Conservation (phyloP, 2,113 vertebrate genomes). For the Ceyx melanurus region DNA sequence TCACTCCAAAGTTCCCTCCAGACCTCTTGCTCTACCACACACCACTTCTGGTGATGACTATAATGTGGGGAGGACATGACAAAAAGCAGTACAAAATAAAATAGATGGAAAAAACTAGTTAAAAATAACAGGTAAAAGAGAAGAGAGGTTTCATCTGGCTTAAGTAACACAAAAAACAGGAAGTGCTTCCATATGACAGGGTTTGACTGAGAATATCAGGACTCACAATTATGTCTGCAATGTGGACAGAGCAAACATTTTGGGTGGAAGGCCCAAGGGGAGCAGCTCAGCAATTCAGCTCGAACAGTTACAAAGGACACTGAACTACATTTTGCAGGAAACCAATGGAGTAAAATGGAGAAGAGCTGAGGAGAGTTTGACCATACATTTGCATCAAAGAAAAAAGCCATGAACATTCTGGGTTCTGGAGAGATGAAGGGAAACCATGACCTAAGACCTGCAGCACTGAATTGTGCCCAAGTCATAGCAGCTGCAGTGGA, state of each 20-base stretch:
- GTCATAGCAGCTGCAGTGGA: not conserved
- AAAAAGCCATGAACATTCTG: not conserved
- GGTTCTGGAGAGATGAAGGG: not conserved
- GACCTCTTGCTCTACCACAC: not conserved
- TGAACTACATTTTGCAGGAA: not conserved
- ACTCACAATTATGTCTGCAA: not conserved
- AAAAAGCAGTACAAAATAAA: not conserved
- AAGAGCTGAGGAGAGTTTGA: not conserved
- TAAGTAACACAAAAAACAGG: not conserved
- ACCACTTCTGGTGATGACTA: not conserved
- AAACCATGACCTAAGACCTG: not conserved
- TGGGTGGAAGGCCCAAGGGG: not conserved
- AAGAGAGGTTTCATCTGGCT: not conserved
- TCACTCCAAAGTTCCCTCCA: not conserved
- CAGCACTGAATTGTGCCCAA: not conserved
- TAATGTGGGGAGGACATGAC: rapidly evolving
- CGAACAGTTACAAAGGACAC: not conserved
- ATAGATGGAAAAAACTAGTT: not conserved
- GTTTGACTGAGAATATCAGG: not conserved
- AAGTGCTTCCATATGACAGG: not conserved
- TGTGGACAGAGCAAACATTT: not conserved
- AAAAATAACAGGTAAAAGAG: not conserved
- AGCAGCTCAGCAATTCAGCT: not conserved
- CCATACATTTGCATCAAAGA: not conserved
- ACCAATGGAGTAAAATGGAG: not conserved